Evolutionary conservation across 2,797 vertebrate genomes (phyloP), one percentile per base, ranked within the genome.

Genomic region (Valencia hispanica): DNA sequence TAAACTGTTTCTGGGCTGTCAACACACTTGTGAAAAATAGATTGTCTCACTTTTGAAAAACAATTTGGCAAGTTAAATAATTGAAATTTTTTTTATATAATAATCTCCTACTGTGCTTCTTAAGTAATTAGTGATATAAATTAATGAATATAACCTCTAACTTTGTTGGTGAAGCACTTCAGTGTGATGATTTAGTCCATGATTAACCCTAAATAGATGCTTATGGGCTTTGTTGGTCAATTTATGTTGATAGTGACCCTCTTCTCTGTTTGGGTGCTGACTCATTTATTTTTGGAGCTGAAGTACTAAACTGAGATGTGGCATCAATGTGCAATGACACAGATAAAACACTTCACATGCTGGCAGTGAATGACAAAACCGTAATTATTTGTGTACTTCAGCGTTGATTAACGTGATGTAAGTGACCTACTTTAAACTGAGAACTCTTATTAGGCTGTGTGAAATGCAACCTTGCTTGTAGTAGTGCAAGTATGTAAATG

Each of bases 401-500:
- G 45, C 1, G 39, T 36, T 77, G 85, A 88, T 78, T 79, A 82
- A 72, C 22, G 14, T 30, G 70, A 70, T 78, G 83, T 36, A 48
- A 66, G 73, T 63, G 87, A 88, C 90, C 90, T 86, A 88, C 79
- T 84, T 89, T 27, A 51, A 48, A 41, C 61, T n/a, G 57, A 61
- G 74, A 50, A 55, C 63, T 79, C 84, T 89, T 48, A 80, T 88
- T 79, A 86, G 32, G 61, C 41, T 18, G 53, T 20, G 70, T 25
- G 75, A 70, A 82, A 79, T 75, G 72, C 75, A 77, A 74, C 68
- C 70, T 71, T 27, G 71, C 79, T 36, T 4, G 51, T 77, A 68
- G 77, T 79, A 66, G 74, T 61, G 45, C 39, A 41, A 68, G 77
- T 48, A 70, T 84, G 75, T 68, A 78, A 78, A 30, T 47, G 53